Percentiles rank a stretch among this genome's conserved stretches.
phyloP scores from a whole-genome alignment of 1,140 invertebrate species.

The Sitobion miscanthi region DNA sequence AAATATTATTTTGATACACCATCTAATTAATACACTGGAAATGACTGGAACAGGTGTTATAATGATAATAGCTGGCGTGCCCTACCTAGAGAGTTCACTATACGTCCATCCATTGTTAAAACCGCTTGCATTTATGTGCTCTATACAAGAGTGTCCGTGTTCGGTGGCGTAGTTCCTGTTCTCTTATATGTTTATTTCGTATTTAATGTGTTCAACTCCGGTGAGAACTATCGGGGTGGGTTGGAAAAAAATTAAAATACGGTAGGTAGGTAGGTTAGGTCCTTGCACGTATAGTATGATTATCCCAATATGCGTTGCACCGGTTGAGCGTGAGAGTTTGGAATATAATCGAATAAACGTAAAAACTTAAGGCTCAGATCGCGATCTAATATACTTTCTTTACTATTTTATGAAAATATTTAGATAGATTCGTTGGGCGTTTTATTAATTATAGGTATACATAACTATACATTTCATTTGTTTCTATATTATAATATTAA shows the following conservation, averaged over 20 bases:
- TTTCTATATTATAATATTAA: neutral
- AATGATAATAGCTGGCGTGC: neutral
- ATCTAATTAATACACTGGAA: slow-evolving; percentile 40
- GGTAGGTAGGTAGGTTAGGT: neutral
- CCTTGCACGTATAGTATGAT: slow-evolving; percentile 7
- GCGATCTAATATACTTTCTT: neutral
- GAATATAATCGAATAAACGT: neutral
- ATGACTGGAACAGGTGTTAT: slow-evolving; percentile 39
- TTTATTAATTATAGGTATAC: neutral
- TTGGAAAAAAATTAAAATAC: slow-evolving; percentile 17
- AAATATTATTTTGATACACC: slow-evolving; percentile 30
- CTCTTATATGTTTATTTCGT: slow-evolving; percentile 11
- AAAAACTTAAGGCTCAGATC: neutral
- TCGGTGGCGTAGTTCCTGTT: slow-evolving; percentile 53
- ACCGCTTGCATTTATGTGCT: neutral
- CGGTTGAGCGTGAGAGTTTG: slow-evolving; percentile 7
- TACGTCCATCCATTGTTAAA: slow-evolving; percentile 22
- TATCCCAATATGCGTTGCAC: neutral
- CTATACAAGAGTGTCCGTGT: slow-evolving; percentile 6
- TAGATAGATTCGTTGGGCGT: neutral
- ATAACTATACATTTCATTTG: neutral
- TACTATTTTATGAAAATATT: neutral
- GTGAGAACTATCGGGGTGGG: slow-evolving; percentile 42
- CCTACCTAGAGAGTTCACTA: neutral
- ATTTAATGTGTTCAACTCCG: slow-evolving; percentile 28